Evolutionary conservation across 2,113 vertebrate species (phyloP), one percentile per base, ranked within the genome.

Genomic region (Machaerirhynchus nigripectus): DNA sequence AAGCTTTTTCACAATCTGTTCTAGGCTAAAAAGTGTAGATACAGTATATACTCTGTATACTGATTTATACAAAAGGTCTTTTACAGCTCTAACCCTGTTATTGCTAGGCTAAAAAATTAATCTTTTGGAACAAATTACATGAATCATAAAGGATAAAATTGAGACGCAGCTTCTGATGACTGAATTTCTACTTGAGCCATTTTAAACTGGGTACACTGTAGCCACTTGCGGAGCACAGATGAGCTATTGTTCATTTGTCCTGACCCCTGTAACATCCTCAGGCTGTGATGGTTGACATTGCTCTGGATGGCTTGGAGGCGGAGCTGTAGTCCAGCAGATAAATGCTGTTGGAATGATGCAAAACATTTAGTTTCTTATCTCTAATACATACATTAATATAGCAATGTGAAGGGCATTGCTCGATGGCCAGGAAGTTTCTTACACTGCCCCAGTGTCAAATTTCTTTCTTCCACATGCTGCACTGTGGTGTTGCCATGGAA

Each of bases 141-240:
- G 52, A 63, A 96, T 99, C 98, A 99, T 97, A 99, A 99, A 96
- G 99, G 99, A 97, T 99, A 99, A 97, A 99, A 99, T 73, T 99
- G 99, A 31, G 99, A 99, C 10, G 99, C 99, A 5, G 99, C 99
- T 97, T 99, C 99, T 1, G 99, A 99, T 0, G 99, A 99, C 98
- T 99, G 99, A 96, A 99, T 99, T 97, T 99, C 99, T 97, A 99
- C 99, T 98, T 99, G 99, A 84, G 99, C 99, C 99, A 99, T 99
- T 96, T 99, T 99, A 97, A 99, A 99, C 90, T 99, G 99, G 27
- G 99, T 99, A 86, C 99, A 99, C 93, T 99, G 99, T 35, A 99
- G 98, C 99, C 99, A 99, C 92, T 99, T 99, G 95, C 99, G 99
- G 74, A 99, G 98, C 52, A 99, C 98, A 2, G 98, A 98, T 1